Percentiles rank a stretch among this genome's conserved stretches.
Evolutionary conservation across 2,888 invertebrate genomes (phyloP).

Genomic region (Pheosia tremula): DNA sequence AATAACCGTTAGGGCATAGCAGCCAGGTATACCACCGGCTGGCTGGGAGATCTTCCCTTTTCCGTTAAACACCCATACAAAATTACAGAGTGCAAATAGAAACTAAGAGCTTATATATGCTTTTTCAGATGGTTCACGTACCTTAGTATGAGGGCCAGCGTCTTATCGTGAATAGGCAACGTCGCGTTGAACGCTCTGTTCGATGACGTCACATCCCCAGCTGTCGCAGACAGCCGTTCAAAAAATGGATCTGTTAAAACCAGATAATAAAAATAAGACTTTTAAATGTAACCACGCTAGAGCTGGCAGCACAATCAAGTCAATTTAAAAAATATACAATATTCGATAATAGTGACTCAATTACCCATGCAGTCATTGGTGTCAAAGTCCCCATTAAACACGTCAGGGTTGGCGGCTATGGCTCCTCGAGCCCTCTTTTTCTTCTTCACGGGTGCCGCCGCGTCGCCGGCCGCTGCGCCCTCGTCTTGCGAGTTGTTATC

Average conservation of each 20-base stretch:
- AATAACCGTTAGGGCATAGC: too few species aligned
- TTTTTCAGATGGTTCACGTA: conserved; percentile 24
- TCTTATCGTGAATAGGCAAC: conserved; percentile 78
- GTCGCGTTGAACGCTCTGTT: conserved; percentile 85
- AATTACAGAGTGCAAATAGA: too few species aligned
- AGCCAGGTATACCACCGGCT: too few species aligned
- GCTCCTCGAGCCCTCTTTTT: conserved; percentile 73
- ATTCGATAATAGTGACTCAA: too few species aligned
- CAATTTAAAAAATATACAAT: too few species aligned
- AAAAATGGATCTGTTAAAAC: conserved; percentile 82
- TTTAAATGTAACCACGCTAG: too few species aligned
- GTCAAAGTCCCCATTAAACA: conserved; percentile 76
- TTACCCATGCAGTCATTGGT: conserved; percentile 72
- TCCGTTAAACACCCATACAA: too few species aligned
- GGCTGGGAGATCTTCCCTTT: too few species aligned
- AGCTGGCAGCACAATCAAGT: too few species aligned
- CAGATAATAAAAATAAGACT: neutral
- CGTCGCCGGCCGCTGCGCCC: conserved; percentile 57
- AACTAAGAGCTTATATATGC: too few species aligned
- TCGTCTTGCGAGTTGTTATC: conserved; percentile 60
- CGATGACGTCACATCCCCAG: conserved; percentile 86
- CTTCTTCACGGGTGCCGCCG: conserved; percentile 63
- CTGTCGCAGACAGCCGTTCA: conserved; percentile 84
- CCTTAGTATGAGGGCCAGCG: conserved; percentile 72
- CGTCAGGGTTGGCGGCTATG: conserved; percentile 67